Evolutionary conservation across 1,140 invertebrate species (phyloP).

Genomic region (Sycobia sp.): DNA sequence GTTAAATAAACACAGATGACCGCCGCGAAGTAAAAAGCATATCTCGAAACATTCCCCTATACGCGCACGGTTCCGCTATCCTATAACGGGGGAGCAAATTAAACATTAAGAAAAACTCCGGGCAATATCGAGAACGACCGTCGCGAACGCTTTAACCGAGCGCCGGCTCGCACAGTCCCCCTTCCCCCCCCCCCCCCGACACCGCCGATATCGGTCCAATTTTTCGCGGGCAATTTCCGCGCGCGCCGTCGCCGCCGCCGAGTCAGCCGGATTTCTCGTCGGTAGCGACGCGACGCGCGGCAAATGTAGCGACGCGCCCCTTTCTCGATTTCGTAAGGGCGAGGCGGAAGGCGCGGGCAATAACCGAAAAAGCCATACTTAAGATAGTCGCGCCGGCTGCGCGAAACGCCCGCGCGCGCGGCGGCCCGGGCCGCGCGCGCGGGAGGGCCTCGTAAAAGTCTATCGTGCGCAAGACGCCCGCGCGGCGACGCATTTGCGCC

Average conservation of each 20-base stretch:
- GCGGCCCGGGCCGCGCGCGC: no score
- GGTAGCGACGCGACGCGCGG: conserved; percentile 2
- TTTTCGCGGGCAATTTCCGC: conserved; percentile 22
- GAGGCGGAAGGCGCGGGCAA: conserved; percentile 18
- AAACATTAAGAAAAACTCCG: conserved; percentile 3
- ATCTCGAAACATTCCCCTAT: no score
- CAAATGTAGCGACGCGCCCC: conserved; percentile 7
- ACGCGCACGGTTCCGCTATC: neutral
- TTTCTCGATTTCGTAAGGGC: conserved; percentile 14
- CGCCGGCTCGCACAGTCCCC: no score
- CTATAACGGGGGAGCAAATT: neutral
- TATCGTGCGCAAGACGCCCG: conserved; percentile 1
- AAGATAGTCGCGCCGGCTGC: conserved; percentile 7
- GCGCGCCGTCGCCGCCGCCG: neutral
- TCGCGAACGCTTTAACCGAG: no score
- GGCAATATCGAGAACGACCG: conserved; percentile 1
- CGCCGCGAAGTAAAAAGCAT: no score
- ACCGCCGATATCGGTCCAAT: conserved; percentile 8
- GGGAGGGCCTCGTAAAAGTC: conserved; percentile 30
- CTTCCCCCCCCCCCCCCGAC: neutral
- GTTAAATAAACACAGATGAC: no score
- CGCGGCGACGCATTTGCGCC: no score
- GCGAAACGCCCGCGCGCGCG: neutral
- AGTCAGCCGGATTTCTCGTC: neutral
- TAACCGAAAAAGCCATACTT: conserved; percentile 24